Percentiles rank a stretch among this genome's conserved stretches.
phyloP scores from a whole-genome alignment of 2,113 vertebrate genomes.

The Percina caprodes region DNA sequence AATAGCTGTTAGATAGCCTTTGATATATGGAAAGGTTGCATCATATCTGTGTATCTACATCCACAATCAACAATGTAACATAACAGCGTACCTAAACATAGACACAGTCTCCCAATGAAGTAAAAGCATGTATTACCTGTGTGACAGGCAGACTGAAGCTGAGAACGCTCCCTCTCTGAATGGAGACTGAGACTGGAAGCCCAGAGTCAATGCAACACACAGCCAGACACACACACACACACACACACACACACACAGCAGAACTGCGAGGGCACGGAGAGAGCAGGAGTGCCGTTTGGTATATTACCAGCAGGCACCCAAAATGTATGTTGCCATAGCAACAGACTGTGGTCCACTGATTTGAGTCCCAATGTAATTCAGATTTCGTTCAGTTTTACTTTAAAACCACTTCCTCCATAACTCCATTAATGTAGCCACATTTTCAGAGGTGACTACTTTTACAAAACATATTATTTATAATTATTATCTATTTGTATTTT shows the following conservation, averaged over 20 bases:
- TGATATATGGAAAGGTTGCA: neutral
- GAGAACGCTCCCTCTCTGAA: constrained; percentile 51
- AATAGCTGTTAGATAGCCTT: neutral
- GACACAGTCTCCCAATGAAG: constrained; percentile 9
- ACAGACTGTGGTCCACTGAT: constrained; percentile 68
- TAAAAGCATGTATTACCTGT: constrained; percentile 65
- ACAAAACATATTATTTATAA: neutral
- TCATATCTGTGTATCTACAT: neutral
- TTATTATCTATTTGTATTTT: neutral
- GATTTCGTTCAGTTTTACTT: neutral
- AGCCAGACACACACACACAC: constrained; percentile 30
- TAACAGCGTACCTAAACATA: neutral
- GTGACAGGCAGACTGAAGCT: constrained; percentile 31
- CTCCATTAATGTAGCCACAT: neutral
- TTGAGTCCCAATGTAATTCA: constrained; percentile 52
- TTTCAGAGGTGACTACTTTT: neutral
- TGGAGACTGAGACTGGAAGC: constrained; percentile 60
- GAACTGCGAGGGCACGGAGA: constrained; percentile 59
- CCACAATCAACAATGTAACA: neutral
- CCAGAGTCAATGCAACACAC: constrained; percentile 50
- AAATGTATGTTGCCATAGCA: constrained; percentile 80
- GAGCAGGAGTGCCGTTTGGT: constrained; percentile 64
- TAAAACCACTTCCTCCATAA: neutral
- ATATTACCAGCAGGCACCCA: constrained; percentile 65
- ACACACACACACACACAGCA: constrained; percentile 24